Evolutionary conservation across 2,888 invertebrate genomes (phyloP), one percentile per base, ranked within the genome.

Genomic region (Eristalis intricaria): DNA sequence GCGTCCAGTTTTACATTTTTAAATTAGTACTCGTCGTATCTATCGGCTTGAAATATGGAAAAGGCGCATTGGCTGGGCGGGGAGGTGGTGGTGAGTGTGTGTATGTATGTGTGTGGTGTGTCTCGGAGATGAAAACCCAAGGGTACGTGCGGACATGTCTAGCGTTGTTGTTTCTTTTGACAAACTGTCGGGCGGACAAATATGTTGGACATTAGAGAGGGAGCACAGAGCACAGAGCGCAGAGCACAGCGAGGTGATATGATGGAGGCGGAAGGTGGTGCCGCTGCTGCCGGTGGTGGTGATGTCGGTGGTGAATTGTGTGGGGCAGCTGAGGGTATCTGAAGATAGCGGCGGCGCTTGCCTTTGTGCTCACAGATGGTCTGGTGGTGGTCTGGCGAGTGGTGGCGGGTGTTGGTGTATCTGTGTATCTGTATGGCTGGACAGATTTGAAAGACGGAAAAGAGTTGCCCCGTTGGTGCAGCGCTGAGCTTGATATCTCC

Each of bases 1-100:
- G 84, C 84, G 84, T 87, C 79, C 84, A 87, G 79, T 76, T 79
- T 84, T 75, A 80, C 74, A 84, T 84, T 87, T 87, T 87, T 79
- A 84, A 87, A 87, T 87, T 78, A 87, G 79, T 84, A 79, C 68
- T 50, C 50, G 50, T 50, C 50, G 50, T 50, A n/a, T n/a, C 19
- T 19, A 19, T 50, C 50, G 19, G 50, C 50, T 58, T 61, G 71
- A 87, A 87, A 84, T 87, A 87, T 87, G 80, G 75, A 84, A 84
- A 84, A 79, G 87, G 71, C 60, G 56, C 23, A 35, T 64, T 71
- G 56, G 60, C 63, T 63, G 64, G 1, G 63, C 1, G 32, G 63
- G 15, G 60, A 60, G 61, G 60, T 50, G 71, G 66, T 73, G 73
- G 61, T 64, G 73, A 22, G 61, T 35, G 56, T 70, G 43, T 76